Percentiles rank a stretch among this genome's conserved stretches.
Evolutionary conservation across 2,888 invertebrate genomes (phyloP).

Genomic region (Thera obeliscata): DNA sequence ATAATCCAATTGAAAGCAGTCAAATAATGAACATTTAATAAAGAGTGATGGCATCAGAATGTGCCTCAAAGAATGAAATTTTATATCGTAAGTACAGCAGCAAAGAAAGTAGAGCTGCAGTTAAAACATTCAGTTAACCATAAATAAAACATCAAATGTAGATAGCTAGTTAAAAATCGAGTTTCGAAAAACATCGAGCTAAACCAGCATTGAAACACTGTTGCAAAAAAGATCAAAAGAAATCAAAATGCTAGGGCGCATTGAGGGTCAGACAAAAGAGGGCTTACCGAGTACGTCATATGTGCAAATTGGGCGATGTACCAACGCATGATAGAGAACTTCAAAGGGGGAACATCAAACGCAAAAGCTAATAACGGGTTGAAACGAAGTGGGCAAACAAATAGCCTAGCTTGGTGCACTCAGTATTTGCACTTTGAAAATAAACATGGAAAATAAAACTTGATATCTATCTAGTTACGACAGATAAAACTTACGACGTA

Average conservation of each 20-base stretch:
- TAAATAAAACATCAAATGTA: too few species aligned
- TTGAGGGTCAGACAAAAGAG: conserved; percentile 10
- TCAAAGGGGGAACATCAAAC: conserved; percentile 14
- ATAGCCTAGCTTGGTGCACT: neutral
- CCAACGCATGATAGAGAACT: conserved; percentile 5
- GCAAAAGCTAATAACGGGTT: conserved; percentile 8
- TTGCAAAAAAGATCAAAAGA: conserved; percentile 5
- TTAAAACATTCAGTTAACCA: too few species aligned
- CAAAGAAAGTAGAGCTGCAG: too few species aligned
- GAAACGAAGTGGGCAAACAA: conserved; percentile 1
- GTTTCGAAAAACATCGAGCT: too few species aligned
- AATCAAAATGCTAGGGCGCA: neutral
- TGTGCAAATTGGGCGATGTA: conserved; percentile 5
- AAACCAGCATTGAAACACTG: neutral
- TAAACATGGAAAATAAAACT: neutral
- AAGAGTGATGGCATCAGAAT: too few species aligned
- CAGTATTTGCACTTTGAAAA: neutral
- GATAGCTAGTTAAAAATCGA: too few species aligned
- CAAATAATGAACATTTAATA: too few species aligned
- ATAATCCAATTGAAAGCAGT: too few species aligned
- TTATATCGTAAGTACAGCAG: too few species aligned
- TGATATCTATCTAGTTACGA: neutral
- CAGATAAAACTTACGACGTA: neutral
- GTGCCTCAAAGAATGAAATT: too few species aligned
- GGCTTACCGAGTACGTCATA: neutral